Percentiles rank a stretch among this genome's conserved stretches.
Conservation (phyloP, 2,888 invertebrate species). For the Phyllotreta striolata region DNA sequence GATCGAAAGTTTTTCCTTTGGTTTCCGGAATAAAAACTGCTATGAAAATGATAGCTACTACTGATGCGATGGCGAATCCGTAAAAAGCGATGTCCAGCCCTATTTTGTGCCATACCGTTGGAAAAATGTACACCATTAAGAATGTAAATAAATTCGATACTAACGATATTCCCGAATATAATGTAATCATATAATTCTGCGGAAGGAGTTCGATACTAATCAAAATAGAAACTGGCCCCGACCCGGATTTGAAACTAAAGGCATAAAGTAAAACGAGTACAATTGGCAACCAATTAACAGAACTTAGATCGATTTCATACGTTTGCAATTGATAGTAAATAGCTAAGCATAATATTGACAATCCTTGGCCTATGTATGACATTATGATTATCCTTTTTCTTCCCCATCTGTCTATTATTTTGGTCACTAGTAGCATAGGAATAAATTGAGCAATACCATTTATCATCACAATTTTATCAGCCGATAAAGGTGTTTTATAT, state of each 20-base stretch:
- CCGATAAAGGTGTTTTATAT: conserved; percentile 66
- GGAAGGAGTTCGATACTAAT: conserved; percentile 85
- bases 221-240: conserved; percentile 82
- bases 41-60: conserved; percentile 42
- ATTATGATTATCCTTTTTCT: conserved; percentile 73
- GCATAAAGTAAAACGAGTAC: conserved; percentile 75
- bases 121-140: conserved; percentile 36
- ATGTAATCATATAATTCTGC: conserved; percentile 60
- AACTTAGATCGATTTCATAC: conserved; percentile 32
- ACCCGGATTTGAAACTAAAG: conserved; percentile 72
- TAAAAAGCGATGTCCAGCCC: conserved; percentile 44
- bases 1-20: conserved; percentile 42
- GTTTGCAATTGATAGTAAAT: conserved; percentile 43
- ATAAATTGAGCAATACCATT: conserved; percentile 79
- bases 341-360: conserved; percentile 60
- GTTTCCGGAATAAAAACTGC: conserved; percentile 45
- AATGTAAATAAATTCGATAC: too few species aligned
- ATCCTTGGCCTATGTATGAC: conserved; percentile 71
- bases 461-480: conserved; percentile 67
- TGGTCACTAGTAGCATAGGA: conserved; percentile 74
- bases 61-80: conserved; percentile 39
- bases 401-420: conserved; percentile 80
- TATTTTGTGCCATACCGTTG: conserved; percentile 34
- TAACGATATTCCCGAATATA: conserved; percentile 35
- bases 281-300: conserved; percentile 74